Evolutionary conservation across 2,888 invertebrate genomes (phyloP).

Genomic region (Oasisia sp.): DNA sequence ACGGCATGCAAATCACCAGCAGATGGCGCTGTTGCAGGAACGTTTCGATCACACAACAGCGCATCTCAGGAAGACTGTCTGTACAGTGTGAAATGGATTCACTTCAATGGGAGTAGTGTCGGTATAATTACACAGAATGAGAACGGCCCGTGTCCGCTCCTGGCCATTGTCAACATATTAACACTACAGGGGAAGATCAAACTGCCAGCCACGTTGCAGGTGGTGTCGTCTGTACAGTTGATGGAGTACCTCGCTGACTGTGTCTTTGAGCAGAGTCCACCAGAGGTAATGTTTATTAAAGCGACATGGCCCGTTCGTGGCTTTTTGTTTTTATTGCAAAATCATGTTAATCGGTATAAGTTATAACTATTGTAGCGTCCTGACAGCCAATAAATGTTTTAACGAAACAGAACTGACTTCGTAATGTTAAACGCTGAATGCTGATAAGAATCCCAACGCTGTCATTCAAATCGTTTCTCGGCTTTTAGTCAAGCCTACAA

Average conservation of each 20-base stretch:
- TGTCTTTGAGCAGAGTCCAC: constrained; percentile 66
- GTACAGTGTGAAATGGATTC: constrained; percentile 70
- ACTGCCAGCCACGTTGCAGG: constrained; percentile 64
- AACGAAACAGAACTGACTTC: too few species aligned
- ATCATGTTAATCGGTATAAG: too few species aligned
- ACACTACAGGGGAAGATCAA: constrained; percentile 66
- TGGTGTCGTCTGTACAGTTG: constrained; percentile 68
- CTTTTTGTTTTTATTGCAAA: too few species aligned
- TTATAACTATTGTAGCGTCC: too few species aligned
- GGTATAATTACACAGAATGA: constrained; percentile 71
- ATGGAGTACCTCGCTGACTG: constrained; percentile 69
- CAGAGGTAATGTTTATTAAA: not conserved
- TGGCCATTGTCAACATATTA: constrained; percentile 71
- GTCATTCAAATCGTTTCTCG: too few species aligned
- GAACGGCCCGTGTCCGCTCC: constrained; percentile 73
- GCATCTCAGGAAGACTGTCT: constrained; percentile 34
- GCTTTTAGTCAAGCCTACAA: too few species aligned
- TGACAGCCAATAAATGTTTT: too few species aligned
- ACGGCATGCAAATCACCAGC: not conserved
- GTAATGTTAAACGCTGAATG: too few species aligned
- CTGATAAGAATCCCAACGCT: too few species aligned
- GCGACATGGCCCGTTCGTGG: too few species aligned
- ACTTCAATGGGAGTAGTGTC: constrained; percentile 59
- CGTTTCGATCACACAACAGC: not conserved
- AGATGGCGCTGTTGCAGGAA: not conserved